Percentiles rank a stretch among this genome's conserved stretches.
These are phyloP conservation scores for Campoletis raptor DNA, from an alignment of 2,888 invertebrate species.

Conservation along the genomic window DNA sequence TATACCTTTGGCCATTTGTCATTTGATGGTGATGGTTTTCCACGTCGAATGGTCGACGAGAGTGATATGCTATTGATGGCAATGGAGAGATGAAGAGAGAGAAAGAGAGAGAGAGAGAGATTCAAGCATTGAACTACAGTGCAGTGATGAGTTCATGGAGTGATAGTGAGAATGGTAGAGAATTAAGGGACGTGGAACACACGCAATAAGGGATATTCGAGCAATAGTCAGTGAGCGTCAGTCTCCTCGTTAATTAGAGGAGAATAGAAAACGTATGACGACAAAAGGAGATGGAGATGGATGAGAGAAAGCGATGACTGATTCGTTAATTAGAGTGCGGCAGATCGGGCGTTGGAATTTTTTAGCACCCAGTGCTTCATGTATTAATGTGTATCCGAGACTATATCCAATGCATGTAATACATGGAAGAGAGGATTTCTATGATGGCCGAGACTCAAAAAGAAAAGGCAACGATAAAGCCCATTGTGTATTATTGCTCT, in stretches of 20 bases:
- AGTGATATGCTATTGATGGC: slow-evolving; percentile 19
- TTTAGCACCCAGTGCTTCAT: background rate
- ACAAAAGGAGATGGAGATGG: slow-evolving; percentile 24
- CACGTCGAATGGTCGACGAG: slow-evolving; percentile 38
- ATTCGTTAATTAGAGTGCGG: slow-evolving; percentile 83
- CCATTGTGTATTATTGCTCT: slow-evolving; percentile 80
- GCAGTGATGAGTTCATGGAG: background rate
- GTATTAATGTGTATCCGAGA: background rate
- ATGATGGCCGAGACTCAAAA: slow-evolving; percentile 68
- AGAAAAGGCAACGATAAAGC: slow-evolving; percentile 81
- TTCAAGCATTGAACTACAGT: background rate
- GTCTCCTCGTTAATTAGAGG: slow-evolving; percentile 59
- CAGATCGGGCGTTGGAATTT: slow-evolving; percentile 53
- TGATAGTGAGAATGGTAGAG: background rate
- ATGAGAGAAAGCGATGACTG: slow-evolving; percentile 77
- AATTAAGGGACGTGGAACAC: slow-evolving; percentile 9
- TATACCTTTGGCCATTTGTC: slow-evolving; percentile 32
- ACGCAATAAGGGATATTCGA: slow-evolving; percentile 46
- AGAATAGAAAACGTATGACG: slow-evolving; percentile 40
- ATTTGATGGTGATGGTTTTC: slow-evolving; percentile 34
- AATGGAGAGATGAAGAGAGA: background rate
- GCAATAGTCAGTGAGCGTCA: slow-evolving; percentile 47
- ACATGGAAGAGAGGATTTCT: slow-evolving; percentile 41
- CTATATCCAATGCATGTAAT: slow-evolving; percentile 5
- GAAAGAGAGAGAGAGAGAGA: slow-evolving; percentile 23